Conservation (phyloP, 2,797 vertebrate species). For the Gymnodraco acuticeps region DNA sequence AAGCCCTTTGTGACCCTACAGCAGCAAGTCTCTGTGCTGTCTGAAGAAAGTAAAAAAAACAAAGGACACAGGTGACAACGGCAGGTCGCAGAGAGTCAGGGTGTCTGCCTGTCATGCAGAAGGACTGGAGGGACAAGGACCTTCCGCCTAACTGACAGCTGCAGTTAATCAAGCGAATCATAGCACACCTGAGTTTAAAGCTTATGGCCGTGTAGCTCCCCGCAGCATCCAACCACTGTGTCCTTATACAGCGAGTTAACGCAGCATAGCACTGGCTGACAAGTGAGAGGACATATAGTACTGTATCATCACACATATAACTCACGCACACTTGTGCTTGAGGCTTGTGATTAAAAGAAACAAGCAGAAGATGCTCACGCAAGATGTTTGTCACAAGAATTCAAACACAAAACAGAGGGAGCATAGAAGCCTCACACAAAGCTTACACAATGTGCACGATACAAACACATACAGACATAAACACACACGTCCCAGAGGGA, state of each 20-base stretch:
- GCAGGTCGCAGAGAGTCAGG: constrained; percentile 39
- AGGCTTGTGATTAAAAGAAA: constrained; percentile 33
- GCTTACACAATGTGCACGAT: constrained; percentile 2
- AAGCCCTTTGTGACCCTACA: constrained; percentile 48
- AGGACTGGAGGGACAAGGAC: constrained; percentile 56
- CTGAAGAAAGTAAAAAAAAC: constrained; percentile 49
- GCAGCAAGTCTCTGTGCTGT: constrained; percentile 59
- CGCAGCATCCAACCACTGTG: constrained; percentile 20
- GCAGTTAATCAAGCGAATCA: constrained; percentile 73
- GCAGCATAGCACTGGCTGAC: not conserved
- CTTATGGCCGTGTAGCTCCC: constrained; percentile 43
- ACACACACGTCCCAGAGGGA: constrained; percentile 12
- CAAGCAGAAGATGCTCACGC: constrained; percentile 3
- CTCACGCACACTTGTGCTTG: not conserved
- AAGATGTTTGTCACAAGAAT: constrained; percentile 20
- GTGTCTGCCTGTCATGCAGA: constrained; percentile 63
- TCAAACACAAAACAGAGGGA: not conserved
- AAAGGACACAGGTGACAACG: constrained; percentile 38
- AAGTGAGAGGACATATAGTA: constrained; percentile 24
- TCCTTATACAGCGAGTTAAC: constrained; percentile 16
- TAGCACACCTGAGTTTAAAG: constrained; percentile 69
- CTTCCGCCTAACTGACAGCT: constrained; percentile 65
- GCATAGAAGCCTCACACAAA: constrained; percentile 13
- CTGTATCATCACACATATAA: constrained; percentile 12
- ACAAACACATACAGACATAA: not conserved